Evolutionary conservation across 2,113 vertebrate genomes (phyloP).

Genomic region (Pygoscelis adeliae): DNA sequence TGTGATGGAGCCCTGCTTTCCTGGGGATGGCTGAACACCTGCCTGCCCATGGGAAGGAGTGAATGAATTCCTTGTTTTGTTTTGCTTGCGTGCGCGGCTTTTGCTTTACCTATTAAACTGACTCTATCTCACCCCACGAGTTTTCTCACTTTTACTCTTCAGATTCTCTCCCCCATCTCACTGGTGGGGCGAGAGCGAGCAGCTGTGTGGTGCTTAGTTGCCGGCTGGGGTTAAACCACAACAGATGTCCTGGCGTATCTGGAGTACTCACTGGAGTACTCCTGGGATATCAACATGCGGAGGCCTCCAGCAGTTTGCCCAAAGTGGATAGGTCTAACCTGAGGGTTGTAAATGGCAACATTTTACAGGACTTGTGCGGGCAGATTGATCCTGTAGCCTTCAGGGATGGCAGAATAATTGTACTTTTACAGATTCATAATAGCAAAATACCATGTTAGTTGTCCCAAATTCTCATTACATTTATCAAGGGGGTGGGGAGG

Average conservation of each 20-base stretch:
- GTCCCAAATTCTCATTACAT: not conserved
- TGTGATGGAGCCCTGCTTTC: too few species aligned
- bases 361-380: fast-evolving
- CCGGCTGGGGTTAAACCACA: not conserved
- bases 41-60: fast-evolving
- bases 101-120: not conserved
- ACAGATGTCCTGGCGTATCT: not conserved
- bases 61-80: not conserved
- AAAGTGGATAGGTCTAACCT: not conserved
- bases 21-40: not conserved
- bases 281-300: fast-evolving
- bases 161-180: not conserved
- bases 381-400: not conserved
- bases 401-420: not conserved
- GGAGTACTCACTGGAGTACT: not conserved
- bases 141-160: not conserved
- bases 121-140: not conserved
- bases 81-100: not conserved
- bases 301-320: not conserved
- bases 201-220: not conserved
- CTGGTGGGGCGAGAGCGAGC: fast-evolving
- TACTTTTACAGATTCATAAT: not conserved
- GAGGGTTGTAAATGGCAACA: not conserved
- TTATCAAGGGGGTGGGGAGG: fast-evolving
- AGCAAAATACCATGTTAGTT: not conserved